These are phyloP conservation scores for Cygnus atratus DNA, from an alignment of 2,113 vertebrate species.

Conservation along the genomic window DNA sequence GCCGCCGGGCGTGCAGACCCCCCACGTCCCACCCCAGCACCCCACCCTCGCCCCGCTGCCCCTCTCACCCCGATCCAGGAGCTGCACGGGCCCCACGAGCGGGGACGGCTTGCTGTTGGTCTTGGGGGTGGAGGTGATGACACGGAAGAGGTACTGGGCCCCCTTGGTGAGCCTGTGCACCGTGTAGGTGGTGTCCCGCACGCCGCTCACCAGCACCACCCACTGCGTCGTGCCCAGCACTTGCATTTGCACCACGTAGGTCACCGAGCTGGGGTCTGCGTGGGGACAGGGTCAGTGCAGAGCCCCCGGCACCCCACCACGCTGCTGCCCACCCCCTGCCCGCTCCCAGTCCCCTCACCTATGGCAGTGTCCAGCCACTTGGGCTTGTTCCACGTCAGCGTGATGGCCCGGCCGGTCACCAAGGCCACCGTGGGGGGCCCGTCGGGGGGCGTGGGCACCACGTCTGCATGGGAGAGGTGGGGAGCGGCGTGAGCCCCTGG, in stretches of 20 bases:
- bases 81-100: slow-evolving; percentile 83
- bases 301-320: accelerated
- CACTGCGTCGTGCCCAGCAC: slow-evolving; percentile 91
- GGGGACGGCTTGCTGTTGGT: slow-evolving; percentile 93
- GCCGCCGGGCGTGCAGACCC: background rate
- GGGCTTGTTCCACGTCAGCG: slow-evolving; percentile 90
- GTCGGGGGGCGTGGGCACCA: slow-evolving; percentile 93
- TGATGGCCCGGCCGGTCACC: slow-evolving; percentile 90
- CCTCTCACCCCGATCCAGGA: slow-evolving; percentile 86
- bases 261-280: slow-evolving; percentile 86
- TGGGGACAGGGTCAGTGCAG: background rate
- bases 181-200: slow-evolving; percentile 83
- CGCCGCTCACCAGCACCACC: slow-evolving; percentile 84
- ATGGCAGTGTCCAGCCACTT: slow-evolving; percentile 91
- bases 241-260: slow-evolving; percentile 94
- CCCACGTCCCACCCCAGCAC: background rate
- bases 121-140: slow-evolving; percentile 90
- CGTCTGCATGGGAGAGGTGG: slow-evolving; percentile 77
- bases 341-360: slow-evolving; percentile 73
- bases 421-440: slow-evolving; percentile 84
- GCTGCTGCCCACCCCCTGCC: background rate
- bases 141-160: slow-evolving; percentile 88
- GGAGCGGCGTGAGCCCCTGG: background rate
- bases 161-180: slow-evolving; percentile 86
- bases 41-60: background rate